Base-by-base conservation (phyloP, 1,140 invertebrate genomes). In the Metaphire vulgaris region DNA sequence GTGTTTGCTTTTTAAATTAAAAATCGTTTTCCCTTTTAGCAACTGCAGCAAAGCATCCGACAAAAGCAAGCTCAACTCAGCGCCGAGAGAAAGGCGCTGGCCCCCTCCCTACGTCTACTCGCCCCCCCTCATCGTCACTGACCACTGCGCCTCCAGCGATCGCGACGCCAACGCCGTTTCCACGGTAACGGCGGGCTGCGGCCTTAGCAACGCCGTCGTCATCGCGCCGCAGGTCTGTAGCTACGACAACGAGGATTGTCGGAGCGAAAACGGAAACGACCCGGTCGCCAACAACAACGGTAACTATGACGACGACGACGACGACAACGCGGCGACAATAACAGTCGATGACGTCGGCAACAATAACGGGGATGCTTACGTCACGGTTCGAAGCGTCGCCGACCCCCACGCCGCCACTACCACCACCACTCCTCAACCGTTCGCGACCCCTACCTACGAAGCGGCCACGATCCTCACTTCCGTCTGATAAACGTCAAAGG, bases 51-150 rank as follows among this genome's bases (percentile, higher is more conserved):
- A n/a, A n/a, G n/a, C n/a, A n/a, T n/a, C n/a, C n/a, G n/a, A n/a
- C n/a, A n/a, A n/a, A n/a, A n/a, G n/a, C 41, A 6, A 56, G 41
- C 41, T 56, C 41, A 56, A 56, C 31, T 21, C 33, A 21, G 28
- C 26, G 14, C 14, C 72, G 31, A 73, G 72, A 34, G 72, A 73
- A 28, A 34, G 72, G 16, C 32, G 34, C 33, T 73, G 72, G 72
- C 72, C 72, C 0, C 72, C 72, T n/a, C 28, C 41, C 16, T 73
- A 73, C 28, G 33, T 73, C 1, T 32, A 73, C 34, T 34, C 72
- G 28, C 72, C 72, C 21, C 41, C 72, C 16, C 72, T 73, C 72
- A 73, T 73, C 32, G 56, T 73, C 41, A 73, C 72, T 31, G 69
- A 56, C 41, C 41, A 56, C 41, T 56, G 41, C 41, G 41, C 41